Evolutionary conservation across 2,113 vertebrate species (phyloP), one percentile per base, ranked within the genome.

Genomic region (Microcebus murinus): DNA sequence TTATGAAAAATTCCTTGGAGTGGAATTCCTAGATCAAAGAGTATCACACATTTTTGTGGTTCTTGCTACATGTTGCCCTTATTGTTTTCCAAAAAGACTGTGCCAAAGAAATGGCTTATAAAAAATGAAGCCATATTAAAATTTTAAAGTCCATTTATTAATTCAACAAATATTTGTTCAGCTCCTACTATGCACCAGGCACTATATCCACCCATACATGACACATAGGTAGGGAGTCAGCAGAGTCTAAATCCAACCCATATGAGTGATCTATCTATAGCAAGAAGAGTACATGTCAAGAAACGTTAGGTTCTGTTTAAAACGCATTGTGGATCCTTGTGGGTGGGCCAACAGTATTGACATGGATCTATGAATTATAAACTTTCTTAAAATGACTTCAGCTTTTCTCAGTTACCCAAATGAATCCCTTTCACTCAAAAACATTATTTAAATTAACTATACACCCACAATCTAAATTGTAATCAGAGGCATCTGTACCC

Each of bases 401-500:
- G 39, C 15, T 68, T 80, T 67, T 90, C 95, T 90, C 57, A 68
- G 21, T 85, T 91, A 45, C 31, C 14, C 20, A 88, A 59, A 29
- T 45, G 48, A 91, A 74, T 63, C 15, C 14, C 88, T 94, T 92
- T 85, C 50, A 88, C 73, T 74, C 57, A 95, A 91, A 93, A 80
- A 65, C 3, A 48, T 87, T 50, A 74, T 74, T 91, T 57, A 88
- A 91, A 80, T 88, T 52, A 91, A 91, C 55, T 82, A 59, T 50
- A 71, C 39, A 18, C 29, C 67, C 20, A 87, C 42, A 89, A 63
- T 39, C n/a, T 61, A 73, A 87, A 67, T 57, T 59, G 45, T 79
- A 93, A 83, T 93, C 25, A n/a, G 63, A 88, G 63, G 50, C 31
- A 61, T 84, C n/a, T 42, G 76, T 21, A 77, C 14, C 36, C 48